Percentiles rank a stretch among this genome's conserved stretches.
phyloP scores from a whole-genome alignment of 2,888 invertebrate species.

The Cosmia trapezina region DNA sequence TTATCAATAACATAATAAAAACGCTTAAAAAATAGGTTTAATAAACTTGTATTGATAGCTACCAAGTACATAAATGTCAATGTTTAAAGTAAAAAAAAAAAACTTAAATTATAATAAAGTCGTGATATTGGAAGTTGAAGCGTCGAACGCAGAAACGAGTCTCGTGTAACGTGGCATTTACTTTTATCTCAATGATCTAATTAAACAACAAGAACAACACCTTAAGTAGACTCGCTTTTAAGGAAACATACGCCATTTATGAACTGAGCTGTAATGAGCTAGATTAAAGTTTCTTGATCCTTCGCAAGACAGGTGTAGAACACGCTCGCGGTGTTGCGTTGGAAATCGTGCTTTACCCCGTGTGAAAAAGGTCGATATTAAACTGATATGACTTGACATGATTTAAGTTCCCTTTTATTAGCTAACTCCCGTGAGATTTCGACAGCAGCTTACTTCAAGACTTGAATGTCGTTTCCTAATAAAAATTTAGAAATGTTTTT shows the following conservation, averaged over 20 bases:
- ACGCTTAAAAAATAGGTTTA: slow-evolving; percentile 26
- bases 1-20: slow-evolving; percentile 39
- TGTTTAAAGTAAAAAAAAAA: slow-evolving; percentile 34
- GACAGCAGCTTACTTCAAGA: slow-evolving; percentile 72
- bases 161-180: slow-evolving; percentile 81
- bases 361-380: slow-evolving; percentile 74
- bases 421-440: slow-evolving; percentile 78
- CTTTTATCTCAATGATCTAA: slow-evolving; percentile 82
- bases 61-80: slow-evolving; percentile 27
- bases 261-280: slow-evolving; percentile 75
- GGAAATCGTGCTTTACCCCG: slow-evolving; percentile 68
- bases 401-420: slow-evolving; percentile 80
- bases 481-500: slow-evolving; percentile 34
- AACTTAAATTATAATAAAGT: slow-evolving; percentile 70
- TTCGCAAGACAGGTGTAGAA: slow-evolving; percentile 83
- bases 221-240: slow-evolving; percentile 74
- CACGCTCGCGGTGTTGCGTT: slow-evolving; percentile 64
- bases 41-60: slow-evolving; percentile 22
- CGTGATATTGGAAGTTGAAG: slow-evolving; percentile 75
- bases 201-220: slow-evolving; percentile 80
- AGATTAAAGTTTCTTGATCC: slow-evolving; percentile 86
- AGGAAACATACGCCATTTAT: slow-evolving; percentile 77
- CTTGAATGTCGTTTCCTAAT: slow-evolving; percentile 56
- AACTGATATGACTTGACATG: slow-evolving; percentile 64
- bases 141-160: slow-evolving; percentile 75